phyloP scores from a whole-genome alignment of 2,888 invertebrate genomes.

The Frankliniella intonsa region DNA sequence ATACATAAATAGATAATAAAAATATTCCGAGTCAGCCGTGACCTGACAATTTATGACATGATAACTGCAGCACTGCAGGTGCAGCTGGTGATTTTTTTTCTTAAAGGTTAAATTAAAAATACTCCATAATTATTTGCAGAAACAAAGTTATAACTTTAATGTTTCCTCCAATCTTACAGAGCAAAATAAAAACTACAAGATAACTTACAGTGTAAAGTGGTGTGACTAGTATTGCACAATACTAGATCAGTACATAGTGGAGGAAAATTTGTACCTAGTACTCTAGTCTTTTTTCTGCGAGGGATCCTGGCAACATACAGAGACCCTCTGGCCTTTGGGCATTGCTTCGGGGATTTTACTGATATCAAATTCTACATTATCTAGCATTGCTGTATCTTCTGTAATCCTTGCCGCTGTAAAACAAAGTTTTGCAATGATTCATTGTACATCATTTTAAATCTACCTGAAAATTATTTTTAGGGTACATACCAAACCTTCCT shows the following conservation, averaged over 20 bases:
- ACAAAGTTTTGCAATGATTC: slow-evolving; percentile 36
- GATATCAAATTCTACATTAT: slow-evolving; percentile 51
- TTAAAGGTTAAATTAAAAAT: background rate
- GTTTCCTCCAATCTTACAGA: background rate
- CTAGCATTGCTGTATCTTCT: slow-evolving; percentile 56
- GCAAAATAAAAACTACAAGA: background rate
- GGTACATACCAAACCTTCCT: slow-evolving; percentile 58
- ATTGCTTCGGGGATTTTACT: background rate
- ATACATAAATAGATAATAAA: too few species aligned
- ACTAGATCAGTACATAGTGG: background rate
- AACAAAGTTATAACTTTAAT: background rate
- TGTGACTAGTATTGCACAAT: background rate
- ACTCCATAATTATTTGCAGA: background rate
- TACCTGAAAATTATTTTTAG: background rate
- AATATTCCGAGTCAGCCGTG: too few species aligned
- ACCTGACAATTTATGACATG: too few species aligned
- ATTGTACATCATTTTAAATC: slow-evolving; percentile 30
- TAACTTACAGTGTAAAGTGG: background rate
- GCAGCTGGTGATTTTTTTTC: background rate
- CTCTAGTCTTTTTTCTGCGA: background rate
- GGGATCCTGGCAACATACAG: background rate
- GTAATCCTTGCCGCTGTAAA: slow-evolving; percentile 59
- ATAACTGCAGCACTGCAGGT: too few species aligned
- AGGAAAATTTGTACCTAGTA: background rate
- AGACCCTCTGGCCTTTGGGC: background rate